phyloP scores from a whole-genome alignment of 2,797 vertebrate genomes.

The Psittacula derbiana region DNA sequence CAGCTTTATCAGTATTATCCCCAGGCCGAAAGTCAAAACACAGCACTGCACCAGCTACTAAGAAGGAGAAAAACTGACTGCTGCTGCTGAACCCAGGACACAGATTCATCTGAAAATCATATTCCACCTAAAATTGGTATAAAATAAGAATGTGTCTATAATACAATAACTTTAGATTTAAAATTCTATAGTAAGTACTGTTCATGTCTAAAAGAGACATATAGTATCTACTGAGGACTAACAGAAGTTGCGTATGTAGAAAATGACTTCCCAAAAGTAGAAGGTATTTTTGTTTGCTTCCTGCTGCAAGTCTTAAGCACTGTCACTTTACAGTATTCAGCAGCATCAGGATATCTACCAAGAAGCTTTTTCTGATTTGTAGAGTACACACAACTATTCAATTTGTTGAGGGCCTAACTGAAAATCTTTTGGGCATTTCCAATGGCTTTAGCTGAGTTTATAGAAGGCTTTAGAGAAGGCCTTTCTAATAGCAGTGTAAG shows the following conservation, averaged over 20 bases:
- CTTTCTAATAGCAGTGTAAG: not conserved
- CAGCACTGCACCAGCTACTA: too few relatives aligned
- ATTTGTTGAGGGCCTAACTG: not conserved
- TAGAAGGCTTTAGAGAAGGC: not conserved
- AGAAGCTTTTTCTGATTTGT: not conserved
- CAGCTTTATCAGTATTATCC: too few relatives aligned
- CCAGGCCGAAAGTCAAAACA: too few relatives aligned
- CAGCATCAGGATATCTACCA: not conserved
- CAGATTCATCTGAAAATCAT: not conserved
- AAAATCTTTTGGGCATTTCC: not conserved
- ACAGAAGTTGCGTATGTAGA: not conserved
- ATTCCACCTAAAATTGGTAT: not conserved
- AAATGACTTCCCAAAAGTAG: not conserved
- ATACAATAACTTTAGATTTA: not conserved
- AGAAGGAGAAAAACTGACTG: too few relatives aligned
- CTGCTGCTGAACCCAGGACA: too few relatives aligned
- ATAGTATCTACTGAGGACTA: fast-evolving
- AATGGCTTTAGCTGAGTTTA: not conserved
- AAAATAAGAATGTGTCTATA: not conserved
- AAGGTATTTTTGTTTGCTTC: not conserved
- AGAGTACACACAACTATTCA: not conserved
- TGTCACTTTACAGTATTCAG: not conserved
- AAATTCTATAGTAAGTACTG: not conserved
- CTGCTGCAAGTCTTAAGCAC: not conserved
- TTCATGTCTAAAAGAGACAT: not conserved